A percentile compares a stretch with the other conserved stretches of the same genome.
These are phyloP conservation scores for Cepaea nemoralis DNA, from an alignment of 1,140 invertebrate species.

Conservation along the genomic window DNA sequence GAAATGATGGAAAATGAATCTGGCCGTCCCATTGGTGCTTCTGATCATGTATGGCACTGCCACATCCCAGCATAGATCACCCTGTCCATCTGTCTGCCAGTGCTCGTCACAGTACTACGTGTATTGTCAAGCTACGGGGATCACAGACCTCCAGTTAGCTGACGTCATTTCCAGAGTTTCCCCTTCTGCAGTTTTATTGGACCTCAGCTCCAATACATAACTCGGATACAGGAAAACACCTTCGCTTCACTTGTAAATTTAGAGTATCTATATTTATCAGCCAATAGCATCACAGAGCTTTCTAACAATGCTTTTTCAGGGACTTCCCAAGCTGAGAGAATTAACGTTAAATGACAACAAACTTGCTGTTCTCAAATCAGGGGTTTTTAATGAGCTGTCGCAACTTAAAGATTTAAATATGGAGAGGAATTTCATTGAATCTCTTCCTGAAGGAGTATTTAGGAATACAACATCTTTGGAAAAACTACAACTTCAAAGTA, in stretches of 20 bases:
- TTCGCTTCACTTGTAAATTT: slow-evolving; percentile 43
- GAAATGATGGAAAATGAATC: slow-evolving; percentile 29
- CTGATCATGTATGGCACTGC: background rate
- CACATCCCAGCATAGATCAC: background rate
- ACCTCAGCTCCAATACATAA: slow-evolving; percentile 46
- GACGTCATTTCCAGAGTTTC: slow-evolving; percentile 37
- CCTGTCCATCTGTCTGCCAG: slow-evolving; percentile 45
- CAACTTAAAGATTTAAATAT: slow-evolving; percentile 46
- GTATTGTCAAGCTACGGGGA: slow-evolving; percentile 43
- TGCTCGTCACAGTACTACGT: slow-evolving; percentile 50
- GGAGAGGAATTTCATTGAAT: slow-evolving; percentile 40
- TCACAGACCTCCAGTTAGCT: slow-evolving; percentile 27
- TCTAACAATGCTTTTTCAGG: slow-evolving; percentile 27
- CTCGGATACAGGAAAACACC: slow-evolving; percentile 8
- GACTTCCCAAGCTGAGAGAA: slow-evolving; percentile 37
- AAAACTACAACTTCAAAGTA: slow-evolving; percentile 46
- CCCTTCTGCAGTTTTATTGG: slow-evolving; percentile 42
- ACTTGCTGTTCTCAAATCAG: slow-evolving; percentile 19
- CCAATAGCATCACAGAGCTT: slow-evolving; percentile 43
- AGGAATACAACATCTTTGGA: slow-evolving; percentile 35
- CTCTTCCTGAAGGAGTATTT: slow-evolving; percentile 41
- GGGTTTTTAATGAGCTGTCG: slow-evolving; percentile 37
- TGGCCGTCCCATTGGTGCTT: background rate
- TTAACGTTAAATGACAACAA: slow-evolving; percentile 44
- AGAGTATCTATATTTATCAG: slow-evolving; percentile 45